Percentiles rank a stretch among this genome's conserved stretches.
Conservation (phyloP, 2,113 vertebrate genomes). For the Brachionichthys hirsutus region DNA sequence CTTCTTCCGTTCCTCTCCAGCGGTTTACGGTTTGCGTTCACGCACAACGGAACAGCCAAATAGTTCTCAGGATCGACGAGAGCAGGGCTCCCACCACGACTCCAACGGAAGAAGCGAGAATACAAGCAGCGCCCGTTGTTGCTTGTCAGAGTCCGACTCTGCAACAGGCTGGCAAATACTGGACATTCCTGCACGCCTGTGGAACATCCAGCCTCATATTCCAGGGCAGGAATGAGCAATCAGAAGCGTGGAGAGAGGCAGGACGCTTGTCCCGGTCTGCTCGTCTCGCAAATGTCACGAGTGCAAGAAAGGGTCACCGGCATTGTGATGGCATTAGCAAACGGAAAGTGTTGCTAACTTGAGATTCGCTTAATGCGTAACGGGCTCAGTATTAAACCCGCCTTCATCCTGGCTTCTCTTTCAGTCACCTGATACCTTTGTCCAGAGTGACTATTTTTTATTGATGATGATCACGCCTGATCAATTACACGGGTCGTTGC, state of each 20-base stretch:
- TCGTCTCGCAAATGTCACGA: conserved; percentile 36
- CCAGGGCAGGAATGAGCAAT: conserved; percentile 30
- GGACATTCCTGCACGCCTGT: conserved; percentile 42
- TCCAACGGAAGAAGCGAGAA: no score
- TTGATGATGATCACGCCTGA: no score
- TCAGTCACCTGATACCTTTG: no score
- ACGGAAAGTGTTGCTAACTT: conserved; percentile 21
- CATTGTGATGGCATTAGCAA: neutral
- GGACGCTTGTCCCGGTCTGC: conserved; percentile 8
- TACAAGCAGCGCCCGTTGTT: no score
- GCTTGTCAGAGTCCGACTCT: conserved; percentile 10
- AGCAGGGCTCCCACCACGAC: neutral
- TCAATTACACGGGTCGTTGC: no score
- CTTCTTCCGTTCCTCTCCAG: conserved; percentile 11
- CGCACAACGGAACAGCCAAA: conserved; percentile 8
- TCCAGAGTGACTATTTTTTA: no score
- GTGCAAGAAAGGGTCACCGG: neutral
- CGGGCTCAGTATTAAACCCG: neutral
- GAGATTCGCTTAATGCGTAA: conserved; percentile 11
- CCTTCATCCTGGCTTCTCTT: neutral
- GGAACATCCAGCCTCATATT: conserved; percentile 58
- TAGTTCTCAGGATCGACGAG: conserved; percentile 9
- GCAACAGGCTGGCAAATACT: conserved; percentile 39
- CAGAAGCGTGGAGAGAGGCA: conserved; percentile 18
- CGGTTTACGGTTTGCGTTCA: conserved; percentile 21